phyloP scores from a whole-genome alignment of 30 jellyfish, hydroid and myxozoan genomes.

The Hydra vulgaris region DNA sequence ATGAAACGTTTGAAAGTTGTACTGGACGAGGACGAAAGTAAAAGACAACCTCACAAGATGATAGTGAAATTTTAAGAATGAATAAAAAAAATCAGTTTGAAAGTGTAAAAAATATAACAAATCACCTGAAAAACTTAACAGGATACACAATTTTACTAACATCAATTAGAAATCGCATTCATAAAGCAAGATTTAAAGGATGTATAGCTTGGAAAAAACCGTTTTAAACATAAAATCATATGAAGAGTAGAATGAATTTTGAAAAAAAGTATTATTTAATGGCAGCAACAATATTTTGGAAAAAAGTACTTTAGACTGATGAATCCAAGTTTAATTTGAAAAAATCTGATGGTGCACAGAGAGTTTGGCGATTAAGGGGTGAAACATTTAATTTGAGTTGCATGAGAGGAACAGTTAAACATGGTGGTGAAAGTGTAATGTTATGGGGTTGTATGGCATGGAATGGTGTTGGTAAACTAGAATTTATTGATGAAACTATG shows the following conservation, averaged over 20 bases:
- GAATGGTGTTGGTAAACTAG: not conserved
- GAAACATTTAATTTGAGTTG: not conserved
- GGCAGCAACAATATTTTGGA: not conserved
- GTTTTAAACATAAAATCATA: not conserved
- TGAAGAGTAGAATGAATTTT: not conserved
- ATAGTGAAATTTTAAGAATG: not conserved
- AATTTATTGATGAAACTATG: not conserved
- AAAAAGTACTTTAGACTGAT: not conserved
- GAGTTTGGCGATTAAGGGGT: not conserved
- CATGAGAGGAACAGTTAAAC: not conserved
- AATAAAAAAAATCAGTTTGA: not conserved
- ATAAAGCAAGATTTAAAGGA: not conserved
- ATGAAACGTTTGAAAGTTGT: not conserved
- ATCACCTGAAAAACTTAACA: not conserved
- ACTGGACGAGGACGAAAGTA: not conserved
- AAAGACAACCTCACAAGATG: not conserved
- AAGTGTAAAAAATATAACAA: not conserved
- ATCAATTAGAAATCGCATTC: not conserved
- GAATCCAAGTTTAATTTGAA: not conserved
- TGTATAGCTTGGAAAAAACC: not conserved
- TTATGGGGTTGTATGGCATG: not conserved
- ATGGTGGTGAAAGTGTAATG: not conserved
- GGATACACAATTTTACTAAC: not conserved
- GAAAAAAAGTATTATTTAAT: not conserved
- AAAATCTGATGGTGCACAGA: not conserved